These are phyloP conservation scores for Phyllostomus discolor DNA, from an alignment of 2,113 vertebrate species.

Conservation along the genomic window DNA sequence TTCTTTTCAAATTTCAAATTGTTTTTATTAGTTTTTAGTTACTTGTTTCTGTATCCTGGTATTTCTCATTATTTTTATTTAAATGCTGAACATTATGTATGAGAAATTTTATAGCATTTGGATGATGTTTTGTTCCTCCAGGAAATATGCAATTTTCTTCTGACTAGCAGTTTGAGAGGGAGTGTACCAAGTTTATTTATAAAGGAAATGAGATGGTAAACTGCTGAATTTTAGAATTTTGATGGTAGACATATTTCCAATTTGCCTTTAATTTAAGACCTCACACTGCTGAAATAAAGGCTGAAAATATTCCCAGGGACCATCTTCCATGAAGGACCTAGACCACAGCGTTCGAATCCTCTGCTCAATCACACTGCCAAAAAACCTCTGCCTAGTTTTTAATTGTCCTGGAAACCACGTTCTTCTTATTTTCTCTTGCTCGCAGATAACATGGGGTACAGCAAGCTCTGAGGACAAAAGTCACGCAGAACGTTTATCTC, in stretches of 20 bases:
- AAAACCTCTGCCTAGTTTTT: neutral
- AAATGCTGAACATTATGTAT: neutral
- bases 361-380: neutral
- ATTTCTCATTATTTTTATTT: neutral
- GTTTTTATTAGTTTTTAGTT: neutral
- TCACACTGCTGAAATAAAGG: neutral
- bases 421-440: neutral
- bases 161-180: neutral
- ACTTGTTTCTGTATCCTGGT: neutral
- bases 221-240: neutral
- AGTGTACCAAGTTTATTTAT: neutral
- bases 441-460: neutral
- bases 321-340: neutral
- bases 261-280: neutral
- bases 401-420: neutral
- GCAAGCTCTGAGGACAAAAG: neutral
- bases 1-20: neutral
- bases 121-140: neutral
- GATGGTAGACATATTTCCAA: neutral
- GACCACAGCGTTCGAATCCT: neutral
- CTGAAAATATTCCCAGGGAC: neutral
- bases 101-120: neutral
- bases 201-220: neutral
- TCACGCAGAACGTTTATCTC: neutral
- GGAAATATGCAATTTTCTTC: neutral